Conservation (phyloP, 2,113 vertebrate genomes). For the Etheostoma cragini region DNA sequence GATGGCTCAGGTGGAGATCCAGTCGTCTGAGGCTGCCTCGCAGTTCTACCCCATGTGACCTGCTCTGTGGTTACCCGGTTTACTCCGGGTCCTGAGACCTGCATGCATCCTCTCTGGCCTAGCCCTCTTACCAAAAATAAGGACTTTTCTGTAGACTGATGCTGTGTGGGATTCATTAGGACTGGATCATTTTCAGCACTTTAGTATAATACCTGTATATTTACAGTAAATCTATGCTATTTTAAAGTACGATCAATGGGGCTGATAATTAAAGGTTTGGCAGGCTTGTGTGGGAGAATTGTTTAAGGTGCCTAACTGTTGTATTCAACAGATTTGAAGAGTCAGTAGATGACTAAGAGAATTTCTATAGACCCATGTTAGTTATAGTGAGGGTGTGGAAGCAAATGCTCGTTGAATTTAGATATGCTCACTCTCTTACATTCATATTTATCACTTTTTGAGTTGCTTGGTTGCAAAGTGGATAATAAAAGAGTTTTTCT, state of each 20-base stretch:
- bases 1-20: slow-evolving; percentile 99
- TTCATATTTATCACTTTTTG: slow-evolving; percentile 71
- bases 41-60: slow-evolving; percentile 98
- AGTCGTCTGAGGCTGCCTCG: slow-evolving; percentile 97
- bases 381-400: slow-evolving; percentile 53
- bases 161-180: slow-evolving; percentile 51
- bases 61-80: slow-evolving; percentile 24
- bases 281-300: slow-evolving; percentile 39
- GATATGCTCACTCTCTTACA: slow-evolving; percentile 53
- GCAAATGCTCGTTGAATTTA: slow-evolving; percentile 56
- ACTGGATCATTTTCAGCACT: slow-evolving; percentile 56
- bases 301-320: slow-evolving; percentile 60
- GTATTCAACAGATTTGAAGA: slow-evolving; percentile 56
- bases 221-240: slow-evolving; percentile 75
- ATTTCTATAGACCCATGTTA: slow-evolving; percentile 59
- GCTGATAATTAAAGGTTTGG: slow-evolving; percentile 28
- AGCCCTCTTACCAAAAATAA: slow-evolving; percentile 38
- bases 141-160: slow-evolving; percentile 40
- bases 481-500: slow-evolving; percentile 77
- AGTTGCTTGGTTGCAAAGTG: slow-evolving; percentile 70
- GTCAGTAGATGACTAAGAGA: slow-evolving; percentile 35
- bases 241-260: slow-evolving; percentile 55
- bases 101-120: slow-evolving; percentile 37
- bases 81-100: slow-evolving; percentile 35
- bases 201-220: slow-evolving; percentile 64